Conservation (phyloP, 2,113 vertebrate genomes). For the Paedocypris sp. region DNA sequence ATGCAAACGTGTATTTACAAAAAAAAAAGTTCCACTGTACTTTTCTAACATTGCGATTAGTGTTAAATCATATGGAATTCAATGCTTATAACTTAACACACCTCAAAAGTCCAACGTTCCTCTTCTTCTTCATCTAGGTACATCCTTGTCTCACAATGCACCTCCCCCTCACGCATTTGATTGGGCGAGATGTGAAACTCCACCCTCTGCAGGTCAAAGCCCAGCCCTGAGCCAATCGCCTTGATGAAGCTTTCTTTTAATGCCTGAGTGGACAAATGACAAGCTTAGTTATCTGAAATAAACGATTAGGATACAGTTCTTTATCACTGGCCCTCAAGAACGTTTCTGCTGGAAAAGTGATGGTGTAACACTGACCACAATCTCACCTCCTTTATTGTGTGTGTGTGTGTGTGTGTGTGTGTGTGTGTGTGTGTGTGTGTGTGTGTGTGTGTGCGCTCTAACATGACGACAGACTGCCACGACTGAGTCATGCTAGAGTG, state of each 20-base stretch:
- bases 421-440: background rate
- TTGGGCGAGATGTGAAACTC: slow-evolving; percentile 77
- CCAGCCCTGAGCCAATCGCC: slow-evolving; percentile 83
- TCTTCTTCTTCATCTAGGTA: slow-evolving; percentile 72
- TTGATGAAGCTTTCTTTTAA: slow-evolving; percentile 97
- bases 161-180: slow-evolving; percentile 58
- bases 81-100: slow-evolving; percentile 27
- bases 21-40: no score
- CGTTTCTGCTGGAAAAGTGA: no score
- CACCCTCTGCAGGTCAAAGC: slow-evolving; percentile 82
- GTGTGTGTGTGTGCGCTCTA: background rate
- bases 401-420: background rate
- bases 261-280: slow-evolving; percentile 55
- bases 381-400: background rate
- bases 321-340: no score
- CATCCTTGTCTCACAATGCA: slow-evolving; percentile 74
- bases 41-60: no score
- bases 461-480: slow-evolving; percentile 21
- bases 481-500: slow-evolving; percentile 31
- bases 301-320: no score
- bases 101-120: slow-evolving; percentile 57
- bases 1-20: no score
- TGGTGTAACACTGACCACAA: background rate
- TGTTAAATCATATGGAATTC: no score
- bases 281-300: no score